Evolutionary conservation across 2,888 invertebrate species (phyloP).

Genomic region (Dicyrtoma fusca): DNA sequence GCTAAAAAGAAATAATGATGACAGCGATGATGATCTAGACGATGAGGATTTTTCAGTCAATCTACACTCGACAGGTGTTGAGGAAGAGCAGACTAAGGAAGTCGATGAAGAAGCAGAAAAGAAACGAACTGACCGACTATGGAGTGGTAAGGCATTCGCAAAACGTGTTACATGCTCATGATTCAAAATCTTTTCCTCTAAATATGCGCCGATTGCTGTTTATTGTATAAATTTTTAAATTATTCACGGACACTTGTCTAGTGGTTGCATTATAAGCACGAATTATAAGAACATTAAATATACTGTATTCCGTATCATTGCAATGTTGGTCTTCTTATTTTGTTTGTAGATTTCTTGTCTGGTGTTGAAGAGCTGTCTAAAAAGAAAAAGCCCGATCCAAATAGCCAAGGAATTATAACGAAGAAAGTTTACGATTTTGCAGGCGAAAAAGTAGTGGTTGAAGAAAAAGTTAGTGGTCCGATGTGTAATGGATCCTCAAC

Average conservation of each 20-base stretch:
- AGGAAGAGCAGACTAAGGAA: background rate
- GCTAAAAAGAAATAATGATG: slow-evolving; percentile 18
- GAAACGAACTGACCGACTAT: slow-evolving; percentile 45
- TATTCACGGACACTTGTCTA: too few species aligned
- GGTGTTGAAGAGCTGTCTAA: slow-evolving; percentile 44
- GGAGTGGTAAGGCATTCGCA: slow-evolving; percentile 47
- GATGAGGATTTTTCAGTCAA: slow-evolving; percentile 31
- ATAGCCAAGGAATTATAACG: slow-evolving; percentile 28
- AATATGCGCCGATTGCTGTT: too few species aligned
- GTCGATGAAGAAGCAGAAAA: slow-evolving; percentile 45
- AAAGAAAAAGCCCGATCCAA: slow-evolving; percentile 23
- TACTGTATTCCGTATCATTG: background rate
- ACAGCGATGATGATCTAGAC: slow-evolving; percentile 32
- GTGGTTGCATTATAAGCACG: too few species aligned
- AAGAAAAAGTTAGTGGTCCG: slow-evolving; percentile 61
- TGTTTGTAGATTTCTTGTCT: slow-evolving; percentile 40
- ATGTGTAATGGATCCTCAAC: slow-evolving; percentile 22
- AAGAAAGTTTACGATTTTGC: slow-evolving; percentile 48
- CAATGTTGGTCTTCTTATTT: slow-evolving; percentile 1
- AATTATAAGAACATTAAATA: background rate
- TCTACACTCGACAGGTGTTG: slow-evolving; percentile 9
- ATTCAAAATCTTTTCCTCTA: too few species aligned
- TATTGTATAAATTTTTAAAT: too few species aligned
- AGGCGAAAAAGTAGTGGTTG: slow-evolving; percentile 55
- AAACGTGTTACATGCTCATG: too few species aligned